Conservation (phyloP, 1,140 invertebrate species). For the Lordiphosa clarofinis region DNA sequence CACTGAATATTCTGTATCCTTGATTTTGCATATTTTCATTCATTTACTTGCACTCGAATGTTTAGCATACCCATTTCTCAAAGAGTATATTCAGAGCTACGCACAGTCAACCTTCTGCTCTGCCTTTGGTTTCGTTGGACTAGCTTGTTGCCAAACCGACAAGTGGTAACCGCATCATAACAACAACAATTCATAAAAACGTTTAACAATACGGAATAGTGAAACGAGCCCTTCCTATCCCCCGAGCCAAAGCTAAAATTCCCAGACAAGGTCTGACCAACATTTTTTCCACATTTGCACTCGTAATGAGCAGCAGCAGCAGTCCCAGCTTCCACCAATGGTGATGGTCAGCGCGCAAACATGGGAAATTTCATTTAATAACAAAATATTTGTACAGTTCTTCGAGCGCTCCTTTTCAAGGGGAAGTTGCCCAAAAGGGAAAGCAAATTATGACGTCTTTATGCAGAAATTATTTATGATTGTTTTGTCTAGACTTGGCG, state of each 20-base stretch:
- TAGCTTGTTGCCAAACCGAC: slow-evolving; percentile 32
- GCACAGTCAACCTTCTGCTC: slow-evolving; percentile 1
- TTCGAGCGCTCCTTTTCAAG: neutral
- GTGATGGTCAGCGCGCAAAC: slow-evolving; percentile 61
- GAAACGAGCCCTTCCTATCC: slow-evolving; percentile 23
- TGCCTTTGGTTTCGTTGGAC: neutral
- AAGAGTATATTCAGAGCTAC: slow-evolving; percentile 4
- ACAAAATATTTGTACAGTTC: slow-evolving; percentile 68
- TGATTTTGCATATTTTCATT: no score
- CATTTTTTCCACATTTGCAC: slow-evolving; percentile 31
- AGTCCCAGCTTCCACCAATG: slow-evolving; percentile 16
- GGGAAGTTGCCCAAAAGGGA: slow-evolving; percentile 8
- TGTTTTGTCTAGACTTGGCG: slow-evolving; percentile 72
- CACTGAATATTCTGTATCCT: no score
- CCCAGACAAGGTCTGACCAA: slow-evolving; percentile 46
- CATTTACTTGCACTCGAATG: no score
- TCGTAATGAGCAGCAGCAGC: slow-evolving; percentile 55
- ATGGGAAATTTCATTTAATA: slow-evolving; percentile 76
- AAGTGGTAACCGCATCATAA: slow-evolving; percentile 42
- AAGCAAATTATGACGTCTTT: slow-evolving; percentile 72
- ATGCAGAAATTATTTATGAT: slow-evolving; percentile 76
- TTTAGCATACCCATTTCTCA: no score
- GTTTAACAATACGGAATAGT: slow-evolving; percentile 74
- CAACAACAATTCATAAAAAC: slow-evolving; percentile 69
- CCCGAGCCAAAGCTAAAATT: slow-evolving; percentile 55